Conservation (phyloP, 2,888 invertebrate genomes). For the Alsophila aescularia region DNA sequence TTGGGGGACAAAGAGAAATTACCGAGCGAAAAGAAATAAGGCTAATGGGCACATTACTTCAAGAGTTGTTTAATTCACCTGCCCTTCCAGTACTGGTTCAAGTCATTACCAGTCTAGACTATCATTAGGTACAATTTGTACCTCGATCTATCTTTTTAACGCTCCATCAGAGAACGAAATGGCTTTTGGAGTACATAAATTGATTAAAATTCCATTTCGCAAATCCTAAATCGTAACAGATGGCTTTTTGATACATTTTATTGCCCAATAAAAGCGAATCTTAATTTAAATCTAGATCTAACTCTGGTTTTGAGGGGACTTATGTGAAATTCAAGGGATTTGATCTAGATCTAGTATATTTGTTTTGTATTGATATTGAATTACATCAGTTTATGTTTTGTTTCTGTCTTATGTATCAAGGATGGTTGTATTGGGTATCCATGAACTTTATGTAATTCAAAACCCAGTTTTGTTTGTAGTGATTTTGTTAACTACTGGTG, state of each 20-base stretch:
- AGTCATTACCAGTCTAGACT: conserved; percentile 1
- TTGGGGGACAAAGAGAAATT: too few relatives aligned
- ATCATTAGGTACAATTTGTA: background rate
- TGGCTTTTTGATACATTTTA: background rate
- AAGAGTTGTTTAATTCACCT: background rate
- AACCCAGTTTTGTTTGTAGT: too few relatives aligned
- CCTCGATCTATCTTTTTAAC: background rate
- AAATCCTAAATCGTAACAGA: background rate
- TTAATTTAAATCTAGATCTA: background rate
- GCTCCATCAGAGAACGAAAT: background rate
- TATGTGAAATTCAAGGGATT: too few relatives aligned
- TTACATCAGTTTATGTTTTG: background rate
- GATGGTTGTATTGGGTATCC: too few relatives aligned
- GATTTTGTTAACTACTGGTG: too few relatives aligned
- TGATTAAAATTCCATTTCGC: conserved; percentile 6
- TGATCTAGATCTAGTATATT: too few relatives aligned
- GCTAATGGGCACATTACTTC: too few relatives aligned
- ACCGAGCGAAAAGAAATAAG: too few relatives aligned
- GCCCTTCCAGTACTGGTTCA: background rate
- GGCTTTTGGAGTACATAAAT: background rate
- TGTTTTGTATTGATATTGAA: too few relatives aligned
- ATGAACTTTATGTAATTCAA: too few relatives aligned
- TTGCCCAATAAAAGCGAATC: background rate
- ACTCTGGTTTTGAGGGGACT: too few relatives aligned
- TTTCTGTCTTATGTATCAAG: background rate